Conservation (phyloP, 2,888 invertebrate genomes). For the Dimorphilus gyrociliatus region DNA sequence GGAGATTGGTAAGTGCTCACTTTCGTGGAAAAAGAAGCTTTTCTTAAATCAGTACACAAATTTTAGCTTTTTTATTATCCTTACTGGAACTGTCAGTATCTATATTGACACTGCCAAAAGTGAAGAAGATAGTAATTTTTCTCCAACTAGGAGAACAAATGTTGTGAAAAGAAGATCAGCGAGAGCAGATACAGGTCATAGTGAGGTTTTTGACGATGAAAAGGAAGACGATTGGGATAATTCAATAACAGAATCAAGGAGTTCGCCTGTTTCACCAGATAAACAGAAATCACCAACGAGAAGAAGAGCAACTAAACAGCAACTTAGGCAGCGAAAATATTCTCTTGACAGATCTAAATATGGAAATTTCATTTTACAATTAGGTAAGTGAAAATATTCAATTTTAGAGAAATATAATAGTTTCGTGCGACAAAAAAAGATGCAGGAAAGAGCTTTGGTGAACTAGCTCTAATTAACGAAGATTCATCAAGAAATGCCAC, state of each 20-base stretch:
- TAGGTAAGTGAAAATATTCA: constrained; percentile 21
- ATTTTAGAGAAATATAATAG: no score
- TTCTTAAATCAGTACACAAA: background rate
- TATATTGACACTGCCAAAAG: constrained; percentile 25
- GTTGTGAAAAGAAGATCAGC: no score
- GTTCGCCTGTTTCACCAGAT: no score
- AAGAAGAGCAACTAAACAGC: background rate
- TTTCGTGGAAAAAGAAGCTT: no score
- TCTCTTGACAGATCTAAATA: constrained; percentile 16
- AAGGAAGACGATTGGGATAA: no score
- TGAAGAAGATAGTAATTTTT: constrained; percentile 22
- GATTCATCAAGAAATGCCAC: constrained; percentile 23
- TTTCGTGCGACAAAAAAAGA: no score
- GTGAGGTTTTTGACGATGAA: no score
- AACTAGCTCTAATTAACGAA: constrained; percentile 23
- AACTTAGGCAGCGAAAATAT: no score
- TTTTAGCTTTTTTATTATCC: constrained; percentile 26
- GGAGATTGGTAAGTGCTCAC: constrained; percentile 19
- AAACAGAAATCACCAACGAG: no score
- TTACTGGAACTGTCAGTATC: constrained; percentile 22
- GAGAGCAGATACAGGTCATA: no score
- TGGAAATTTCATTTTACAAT: constrained; percentile 21
- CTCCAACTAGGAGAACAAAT: no score
- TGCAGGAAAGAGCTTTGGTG: constrained; percentile 26
- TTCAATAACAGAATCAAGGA: no score